Conservation (phyloP, 2,888 invertebrate species). For the Erpobdella octoculata region DNA sequence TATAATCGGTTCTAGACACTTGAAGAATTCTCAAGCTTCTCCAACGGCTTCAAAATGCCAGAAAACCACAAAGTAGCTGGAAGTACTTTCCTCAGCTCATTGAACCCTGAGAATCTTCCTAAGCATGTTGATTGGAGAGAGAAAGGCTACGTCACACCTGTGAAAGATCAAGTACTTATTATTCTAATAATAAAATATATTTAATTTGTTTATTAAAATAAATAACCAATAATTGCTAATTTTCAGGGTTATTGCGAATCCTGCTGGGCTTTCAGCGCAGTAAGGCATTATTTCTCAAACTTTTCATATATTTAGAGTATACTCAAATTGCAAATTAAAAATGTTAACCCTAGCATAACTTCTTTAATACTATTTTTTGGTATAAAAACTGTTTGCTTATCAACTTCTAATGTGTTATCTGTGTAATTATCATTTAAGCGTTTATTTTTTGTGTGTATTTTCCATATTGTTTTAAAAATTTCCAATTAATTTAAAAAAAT, state of each 20-base stretch:
- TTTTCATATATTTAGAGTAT: too few species aligned
- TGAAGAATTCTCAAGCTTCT: conserved; percentile 24
- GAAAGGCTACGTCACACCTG: conserved; percentile 42
- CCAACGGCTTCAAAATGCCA: conserved; percentile 28
- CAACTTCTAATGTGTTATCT: too few species aligned
- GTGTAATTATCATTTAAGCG: conserved; percentile 61
- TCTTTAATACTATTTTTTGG: too few species aligned
- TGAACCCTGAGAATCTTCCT: conserved; percentile 34
- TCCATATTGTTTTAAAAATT: not conserved
- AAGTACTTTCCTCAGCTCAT: conserved; percentile 30
- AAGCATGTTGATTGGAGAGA: conserved; percentile 42
- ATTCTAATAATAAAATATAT: not conserved
- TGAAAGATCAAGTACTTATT: conserved; percentile 40
- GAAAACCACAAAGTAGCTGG: conserved; percentile 1
- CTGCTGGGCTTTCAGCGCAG: conserved; percentile 26
- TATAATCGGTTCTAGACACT: conserved; percentile 21
- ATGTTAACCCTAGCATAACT: too few species aligned
- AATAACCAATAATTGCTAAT: not conserved
- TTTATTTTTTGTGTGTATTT: conserved; percentile 34
- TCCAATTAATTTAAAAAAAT: not conserved
- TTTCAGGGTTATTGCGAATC: conserved; percentile 21
- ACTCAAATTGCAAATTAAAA: too few species aligned
- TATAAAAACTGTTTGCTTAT: too few species aligned
- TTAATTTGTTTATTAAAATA: not conserved
- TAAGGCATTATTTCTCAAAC: not conserved